These are phyloP conservation scores for Littorina saxatilis DNA, from an alignment of 1,140 invertebrate genomes.

Conservation along the genomic window DNA sequence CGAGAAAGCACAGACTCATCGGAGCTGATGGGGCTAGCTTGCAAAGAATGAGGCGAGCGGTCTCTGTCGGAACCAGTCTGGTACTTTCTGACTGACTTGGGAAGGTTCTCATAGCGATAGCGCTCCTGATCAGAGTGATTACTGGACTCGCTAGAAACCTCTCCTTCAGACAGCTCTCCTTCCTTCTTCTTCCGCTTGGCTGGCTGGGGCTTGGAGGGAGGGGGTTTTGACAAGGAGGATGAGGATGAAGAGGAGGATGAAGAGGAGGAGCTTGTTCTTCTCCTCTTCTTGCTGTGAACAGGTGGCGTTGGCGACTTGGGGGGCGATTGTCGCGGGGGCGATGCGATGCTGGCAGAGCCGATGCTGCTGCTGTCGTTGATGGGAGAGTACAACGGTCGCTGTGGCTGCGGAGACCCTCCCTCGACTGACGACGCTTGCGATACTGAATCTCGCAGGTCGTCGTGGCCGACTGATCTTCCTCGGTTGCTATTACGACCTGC, in stretches of 20 bases:
- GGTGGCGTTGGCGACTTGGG: not conserved
- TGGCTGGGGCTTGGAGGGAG: constrained; percentile 10
- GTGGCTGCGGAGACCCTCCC: not conserved
- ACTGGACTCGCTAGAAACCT: constrained; percentile 26
- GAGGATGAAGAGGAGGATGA: constrained; percentile 30
- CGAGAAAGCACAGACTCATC: not conserved
- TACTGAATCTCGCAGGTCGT: not conserved
- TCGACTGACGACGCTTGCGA: constrained; percentile 4
- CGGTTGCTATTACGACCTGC: not conserved
- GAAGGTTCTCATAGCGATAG: constrained; percentile 17
- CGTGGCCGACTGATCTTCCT: not conserved
- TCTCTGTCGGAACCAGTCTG: not conserved
- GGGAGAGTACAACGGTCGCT: constrained; percentile 27
- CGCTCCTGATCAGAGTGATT: not conserved
- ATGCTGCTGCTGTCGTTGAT: constrained; percentile 39
- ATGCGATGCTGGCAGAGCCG: not conserved
- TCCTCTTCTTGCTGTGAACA: not conserved
- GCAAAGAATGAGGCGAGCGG: not conserved
- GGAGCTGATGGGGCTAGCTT: constrained; percentile 15
- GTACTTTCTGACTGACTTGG: constrained; percentile 15
- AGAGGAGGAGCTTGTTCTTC: not conserved
- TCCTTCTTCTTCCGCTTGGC: constrained; percentile 32
- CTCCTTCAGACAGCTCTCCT: constrained; percentile 28
- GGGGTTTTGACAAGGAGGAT: constrained; percentile 9
- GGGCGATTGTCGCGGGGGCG: constrained; percentile 14